Conservation (phyloP, 2,888 invertebrate species). For the Andrena dorsata region DNA sequence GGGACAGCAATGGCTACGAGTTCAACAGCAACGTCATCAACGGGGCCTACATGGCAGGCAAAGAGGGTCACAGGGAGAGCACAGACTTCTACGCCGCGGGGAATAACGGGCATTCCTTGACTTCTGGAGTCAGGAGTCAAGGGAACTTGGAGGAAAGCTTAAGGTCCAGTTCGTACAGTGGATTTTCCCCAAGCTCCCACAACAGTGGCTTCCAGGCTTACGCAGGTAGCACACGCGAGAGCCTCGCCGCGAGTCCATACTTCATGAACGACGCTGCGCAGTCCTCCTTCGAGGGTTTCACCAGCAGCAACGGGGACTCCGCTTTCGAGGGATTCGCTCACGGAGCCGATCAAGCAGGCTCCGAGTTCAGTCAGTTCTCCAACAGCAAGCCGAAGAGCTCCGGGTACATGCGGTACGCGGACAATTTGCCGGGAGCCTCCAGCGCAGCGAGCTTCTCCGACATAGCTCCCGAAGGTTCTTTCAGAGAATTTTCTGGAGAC, state of each 20-base stretch:
- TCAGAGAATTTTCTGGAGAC: conserved; percentile 47
- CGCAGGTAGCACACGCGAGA: conserved; percentile 52
- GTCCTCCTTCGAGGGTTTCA: conserved; percentile 64
- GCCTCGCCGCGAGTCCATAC: conserved; percentile 64
- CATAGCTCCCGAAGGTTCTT: conserved; percentile 21
- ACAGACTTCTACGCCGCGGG: conserved; percentile 50
- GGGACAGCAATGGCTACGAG: conserved; percentile 60
- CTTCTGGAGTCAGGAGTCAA: conserved; percentile 44
- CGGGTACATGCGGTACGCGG: conserved; percentile 36
- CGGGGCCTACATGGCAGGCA: conserved; percentile 53
- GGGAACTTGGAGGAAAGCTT: conserved; percentile 49
- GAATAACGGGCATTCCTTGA: conserved; percentile 38
- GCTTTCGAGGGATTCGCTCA: conserved; percentile 57
- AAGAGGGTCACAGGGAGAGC: conserved; percentile 59
- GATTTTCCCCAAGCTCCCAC: conserved; percentile 63
- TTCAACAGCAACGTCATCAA: conserved; percentile 55
- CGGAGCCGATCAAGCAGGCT: conserved; percentile 43
- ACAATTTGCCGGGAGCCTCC: conserved; percentile 41
- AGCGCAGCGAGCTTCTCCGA: conserved; percentile 47
- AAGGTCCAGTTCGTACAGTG: conserved; percentile 61
- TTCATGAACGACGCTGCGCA: conserved; percentile 59
- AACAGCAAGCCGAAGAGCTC: conserved; percentile 31
- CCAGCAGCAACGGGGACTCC: conserved; percentile 60
- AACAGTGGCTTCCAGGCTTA: conserved; percentile 56
- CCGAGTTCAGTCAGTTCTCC: conserved; percentile 52